Conservation (phyloP, 1,140 invertebrate species). For the Sminthurides bifidus region DNA sequence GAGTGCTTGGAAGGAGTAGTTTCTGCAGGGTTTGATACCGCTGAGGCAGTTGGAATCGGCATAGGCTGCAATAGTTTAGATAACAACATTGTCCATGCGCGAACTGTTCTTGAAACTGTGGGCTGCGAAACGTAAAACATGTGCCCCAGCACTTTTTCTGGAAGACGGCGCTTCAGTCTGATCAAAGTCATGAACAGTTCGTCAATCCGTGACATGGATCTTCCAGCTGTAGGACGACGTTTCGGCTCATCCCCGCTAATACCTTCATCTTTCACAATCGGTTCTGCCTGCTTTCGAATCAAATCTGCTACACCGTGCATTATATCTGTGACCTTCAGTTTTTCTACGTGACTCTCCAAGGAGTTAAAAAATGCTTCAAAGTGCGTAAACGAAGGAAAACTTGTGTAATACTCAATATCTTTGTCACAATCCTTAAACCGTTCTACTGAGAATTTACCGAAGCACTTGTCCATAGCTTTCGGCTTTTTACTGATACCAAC, state of each 20-base stretch:
- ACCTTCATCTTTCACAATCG: neutral
- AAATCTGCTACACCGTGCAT: constrained; percentile 20
- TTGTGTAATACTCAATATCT: constrained; percentile 31
- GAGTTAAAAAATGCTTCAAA: constrained; percentile 27
- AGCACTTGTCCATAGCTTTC: constrained; percentile 15
- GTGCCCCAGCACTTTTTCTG: constrained; percentile 29
- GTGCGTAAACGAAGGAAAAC: constrained; percentile 22
- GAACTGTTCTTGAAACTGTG: constrained; percentile 23
- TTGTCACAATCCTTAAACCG: constrained; percentile 24
- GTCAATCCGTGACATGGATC: constrained; percentile 24
- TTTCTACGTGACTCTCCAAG: constrained; percentile 19
- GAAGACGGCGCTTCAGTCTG: constrained; percentile 22
- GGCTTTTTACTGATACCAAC: constrained; percentile 8
- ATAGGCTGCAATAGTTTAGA: constrained; percentile 24
- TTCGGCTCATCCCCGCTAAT: constrained; percentile 15
- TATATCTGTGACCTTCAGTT: constrained; percentile 27
- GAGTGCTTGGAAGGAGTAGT: no score
- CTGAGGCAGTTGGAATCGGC: constrained; percentile 4
- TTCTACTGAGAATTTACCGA: constrained; percentile 23
- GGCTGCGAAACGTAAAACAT: constrained; percentile 31
- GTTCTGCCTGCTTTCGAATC: neutral
- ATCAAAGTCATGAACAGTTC: constrained; percentile 31
- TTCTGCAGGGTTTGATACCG: no score
- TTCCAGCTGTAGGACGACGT: constrained; percentile 9
- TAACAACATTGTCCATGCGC: constrained; percentile 29